Evolutionary conservation across 2,113 vertebrate species (phyloP).

Genomic region (Psilopsiagon aurifrons): DNA sequence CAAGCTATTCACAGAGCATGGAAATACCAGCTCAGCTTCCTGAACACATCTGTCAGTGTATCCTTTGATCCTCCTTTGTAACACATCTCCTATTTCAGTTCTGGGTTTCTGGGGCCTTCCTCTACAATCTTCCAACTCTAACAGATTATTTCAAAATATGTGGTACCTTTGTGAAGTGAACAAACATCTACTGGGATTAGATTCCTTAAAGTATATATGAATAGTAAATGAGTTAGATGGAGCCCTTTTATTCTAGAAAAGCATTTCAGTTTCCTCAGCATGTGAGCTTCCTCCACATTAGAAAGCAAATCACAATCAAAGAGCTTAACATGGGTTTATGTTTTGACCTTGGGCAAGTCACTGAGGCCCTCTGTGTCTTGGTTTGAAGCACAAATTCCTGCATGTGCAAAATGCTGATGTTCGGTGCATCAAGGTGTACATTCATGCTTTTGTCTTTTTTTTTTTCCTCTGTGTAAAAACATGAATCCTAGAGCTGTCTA

Average conservation of each 20-base stretch:
- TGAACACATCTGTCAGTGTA: neutral
- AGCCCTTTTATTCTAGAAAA: neutral
- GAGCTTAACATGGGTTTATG: neutral
- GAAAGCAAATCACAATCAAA: constrained; percentile 52
- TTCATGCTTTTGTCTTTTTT: neutral
- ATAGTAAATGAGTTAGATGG: constrained; percentile 41
- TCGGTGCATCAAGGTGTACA: neutral
- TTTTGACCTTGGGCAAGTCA: constrained; percentile 48
- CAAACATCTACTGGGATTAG: constrained; percentile 40
- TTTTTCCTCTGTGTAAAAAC: neutral
- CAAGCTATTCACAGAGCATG: neutral
- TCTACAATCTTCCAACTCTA: neutral
- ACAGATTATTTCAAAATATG: constrained; percentile 29
- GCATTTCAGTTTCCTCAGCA: constrained; percentile 17
- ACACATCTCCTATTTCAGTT: neutral
- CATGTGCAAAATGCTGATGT: constrained; percentile 21
- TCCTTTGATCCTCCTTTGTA: constrained; percentile 23
- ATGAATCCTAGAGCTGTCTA: neutral
- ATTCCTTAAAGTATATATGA: constrained; percentile 44
- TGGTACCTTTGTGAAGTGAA: constrained; percentile 38
- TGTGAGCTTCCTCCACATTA: constrained; percentile 17
- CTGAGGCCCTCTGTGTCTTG: neutral
- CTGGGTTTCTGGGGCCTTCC: constrained; percentile 2
- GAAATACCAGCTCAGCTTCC: neutral
- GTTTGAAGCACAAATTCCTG: constrained; percentile 7